Conservation (phyloP, 2,888 invertebrate genomes). For the Lamellibrachia satsuma region DNA sequence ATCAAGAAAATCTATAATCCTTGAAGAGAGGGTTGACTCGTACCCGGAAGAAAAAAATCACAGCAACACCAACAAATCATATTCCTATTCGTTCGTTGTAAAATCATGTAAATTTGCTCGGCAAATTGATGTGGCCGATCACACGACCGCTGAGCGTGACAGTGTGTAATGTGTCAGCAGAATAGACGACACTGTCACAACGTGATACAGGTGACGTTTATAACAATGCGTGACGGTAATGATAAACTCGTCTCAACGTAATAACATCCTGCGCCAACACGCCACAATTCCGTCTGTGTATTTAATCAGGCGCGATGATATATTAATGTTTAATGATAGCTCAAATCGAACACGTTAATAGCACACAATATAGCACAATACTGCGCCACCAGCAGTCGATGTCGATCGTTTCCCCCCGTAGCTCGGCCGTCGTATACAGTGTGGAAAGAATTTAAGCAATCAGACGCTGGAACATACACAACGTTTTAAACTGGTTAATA, state of each 20-base stretch:
- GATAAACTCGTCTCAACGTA: slow-evolving; percentile 1
- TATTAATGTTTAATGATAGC: slow-evolving; percentile 17
- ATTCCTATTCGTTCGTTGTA: background rate
- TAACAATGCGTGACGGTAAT: slow-evolving; percentile 17
- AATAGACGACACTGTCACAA: background rate
- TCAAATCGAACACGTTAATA: background rate
- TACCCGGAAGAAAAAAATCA: background rate
- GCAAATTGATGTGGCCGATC: background rate
- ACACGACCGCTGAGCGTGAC: background rate
- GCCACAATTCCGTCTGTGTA: background rate
- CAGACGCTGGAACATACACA: too few relatives aligned
- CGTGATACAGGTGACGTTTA: slow-evolving; percentile 13
- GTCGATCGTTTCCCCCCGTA: background rate
- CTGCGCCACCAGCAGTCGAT: background rate
- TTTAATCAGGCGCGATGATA: slow-evolving; percentile 17
- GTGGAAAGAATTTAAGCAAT: too few relatives aligned
- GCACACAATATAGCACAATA: background rate
- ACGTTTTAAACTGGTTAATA: too few relatives aligned
- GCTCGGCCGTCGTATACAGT: background rate
- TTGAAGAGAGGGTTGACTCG: too few relatives aligned
- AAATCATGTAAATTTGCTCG: background rate
- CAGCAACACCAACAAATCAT: background rate
- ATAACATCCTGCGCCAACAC: background rate
- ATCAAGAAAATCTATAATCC: background rate
- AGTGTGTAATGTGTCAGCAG: background rate